phyloP scores from a whole-genome alignment of 2,113 vertebrate genomes.

The Montifringilla adamsi region DNA sequence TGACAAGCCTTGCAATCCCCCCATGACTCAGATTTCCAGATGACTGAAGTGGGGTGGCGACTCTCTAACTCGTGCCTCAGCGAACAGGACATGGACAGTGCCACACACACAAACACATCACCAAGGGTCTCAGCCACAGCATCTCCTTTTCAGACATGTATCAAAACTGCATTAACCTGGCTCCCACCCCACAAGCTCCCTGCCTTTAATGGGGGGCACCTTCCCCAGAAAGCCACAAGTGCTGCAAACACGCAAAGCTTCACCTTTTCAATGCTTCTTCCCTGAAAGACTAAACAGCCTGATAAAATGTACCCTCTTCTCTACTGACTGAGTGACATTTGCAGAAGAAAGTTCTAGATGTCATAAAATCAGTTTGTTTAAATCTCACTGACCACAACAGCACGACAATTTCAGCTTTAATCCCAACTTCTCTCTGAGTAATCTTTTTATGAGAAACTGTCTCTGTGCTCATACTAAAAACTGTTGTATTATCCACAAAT shows the following conservation, averaged over 20 bases:
- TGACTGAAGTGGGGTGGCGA: background rate
- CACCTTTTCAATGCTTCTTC: background rate
- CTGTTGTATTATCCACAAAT: background rate
- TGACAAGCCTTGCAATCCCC: background rate
- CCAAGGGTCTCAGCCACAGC: background rate
- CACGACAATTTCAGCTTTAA: background rate
- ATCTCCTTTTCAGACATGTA: background rate
- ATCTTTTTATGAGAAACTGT: background rate
- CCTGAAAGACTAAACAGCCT: background rate
- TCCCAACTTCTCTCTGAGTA: background rate
- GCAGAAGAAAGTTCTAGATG: background rate
- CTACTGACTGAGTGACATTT: accelerated
- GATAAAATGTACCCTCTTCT: background rate
- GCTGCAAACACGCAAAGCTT: background rate
- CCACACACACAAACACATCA: background rate
- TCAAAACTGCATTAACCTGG: background rate
- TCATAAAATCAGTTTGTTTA: background rate
- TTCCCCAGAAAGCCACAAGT: background rate
- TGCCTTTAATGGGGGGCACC: background rate
- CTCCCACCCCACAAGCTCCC: background rate
- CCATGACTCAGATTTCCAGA: background rate
- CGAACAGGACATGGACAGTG: background rate
- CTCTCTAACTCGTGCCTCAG: no score
- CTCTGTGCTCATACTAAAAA: background rate
- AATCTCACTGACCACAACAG: background rate